Evolutionary conservation across 2,888 invertebrate species (phyloP).

Genomic region (Meliscaeva auricollis): DNA sequence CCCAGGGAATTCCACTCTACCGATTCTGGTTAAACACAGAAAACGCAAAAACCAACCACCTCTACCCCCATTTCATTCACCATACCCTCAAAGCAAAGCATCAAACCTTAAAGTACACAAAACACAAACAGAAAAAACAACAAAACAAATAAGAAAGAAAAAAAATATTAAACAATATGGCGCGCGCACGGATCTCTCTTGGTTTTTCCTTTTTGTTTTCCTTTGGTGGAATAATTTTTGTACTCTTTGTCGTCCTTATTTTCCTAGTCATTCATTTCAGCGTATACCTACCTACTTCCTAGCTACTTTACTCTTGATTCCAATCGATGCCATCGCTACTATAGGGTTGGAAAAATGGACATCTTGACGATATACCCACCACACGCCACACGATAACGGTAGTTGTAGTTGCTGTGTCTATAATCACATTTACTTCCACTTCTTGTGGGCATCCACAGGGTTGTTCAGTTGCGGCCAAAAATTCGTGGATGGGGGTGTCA

Average conservation of each 20-base stretch:
- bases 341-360: conserved; percentile 61
- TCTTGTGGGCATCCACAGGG: conserved; percentile 82
- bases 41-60: conserved; percentile 75
- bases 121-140: conserved; percentile 35
- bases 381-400: conserved; percentile 72
- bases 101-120: conserved; percentile 67
- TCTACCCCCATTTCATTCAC: conserved; percentile 38
- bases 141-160: conserved; percentile 18
- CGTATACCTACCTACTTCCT: too few relatives aligned
- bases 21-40: conserved; percentile 75
- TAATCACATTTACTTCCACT: conserved; percentile 76
- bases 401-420: conserved; percentile 65
- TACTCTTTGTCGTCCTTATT: conserved; percentile 10
- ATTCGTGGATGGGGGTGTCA: conserved; percentile 80
- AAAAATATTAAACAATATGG: conserved; percentile 53
- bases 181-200: conserved; percentile 70
- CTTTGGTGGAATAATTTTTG: conserved; percentile 23
- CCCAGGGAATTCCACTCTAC: conserved; percentile 67
- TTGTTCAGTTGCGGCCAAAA: conserved; percentile 79
- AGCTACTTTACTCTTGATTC: conserved; percentile 31
- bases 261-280: conserved; percentile 26
- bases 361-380: conserved; percentile 64
- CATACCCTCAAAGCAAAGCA: conserved; percentile 40
- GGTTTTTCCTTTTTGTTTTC: conserved; percentile 40
- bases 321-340: conserved; percentile 41